A percentile compares a stretch with the other conserved stretches of the same genome.
Conservation (phyloP, 2,797 vertebrate genomes). For the Gambusia yucatana region DNA sequence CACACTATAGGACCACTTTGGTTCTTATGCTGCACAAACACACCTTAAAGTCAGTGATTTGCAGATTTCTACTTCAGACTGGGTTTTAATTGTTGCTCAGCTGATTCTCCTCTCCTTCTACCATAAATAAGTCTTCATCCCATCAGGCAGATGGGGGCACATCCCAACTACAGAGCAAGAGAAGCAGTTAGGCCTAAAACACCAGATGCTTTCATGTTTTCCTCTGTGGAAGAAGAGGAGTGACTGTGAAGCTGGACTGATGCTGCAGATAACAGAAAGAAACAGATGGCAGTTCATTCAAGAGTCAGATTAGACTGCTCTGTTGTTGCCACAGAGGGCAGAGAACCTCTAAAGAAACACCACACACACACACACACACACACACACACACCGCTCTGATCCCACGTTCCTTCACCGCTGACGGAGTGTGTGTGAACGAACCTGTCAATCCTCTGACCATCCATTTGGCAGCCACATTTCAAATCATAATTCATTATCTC, state of each 20-base stretch:
- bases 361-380: conserved; percentile 12
- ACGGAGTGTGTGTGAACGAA: not conserved
- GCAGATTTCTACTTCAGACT: not conserved
- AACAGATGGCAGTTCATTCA: conserved; percentile 66
- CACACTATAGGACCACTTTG: not conserved
- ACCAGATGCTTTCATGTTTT: conserved; percentile 6
- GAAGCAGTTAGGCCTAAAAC: conserved; percentile 10
- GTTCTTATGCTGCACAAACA: not conserved
- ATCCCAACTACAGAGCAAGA: conserved; percentile 7
- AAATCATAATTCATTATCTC: not conserved
- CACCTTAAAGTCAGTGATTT: not conserved
- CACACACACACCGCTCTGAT: conserved; percentile 40
- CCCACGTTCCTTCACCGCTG: not conserved
- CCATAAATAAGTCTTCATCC: conserved; percentile 27
- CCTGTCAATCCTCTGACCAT: not conserved
- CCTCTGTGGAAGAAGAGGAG: conserved; percentile 24
- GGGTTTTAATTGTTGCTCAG: not conserved
- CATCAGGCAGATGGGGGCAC: conserved; percentile 20
- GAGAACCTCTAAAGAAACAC: conserved; percentile 52
- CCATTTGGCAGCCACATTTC: not conserved
- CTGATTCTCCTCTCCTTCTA: conserved; percentile 22
- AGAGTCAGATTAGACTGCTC: conserved; percentile 70
- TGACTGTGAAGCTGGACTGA: conserved; percentile 49
- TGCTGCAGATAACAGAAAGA: conserved; percentile 48
- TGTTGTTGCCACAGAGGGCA: conserved; percentile 56